A percentile compares a stretch with the other conserved stretches of the same genome.
phyloP scores from a whole-genome alignment of 2,113 vertebrate species.

The Petrocephalus microphthalmus region DNA sequence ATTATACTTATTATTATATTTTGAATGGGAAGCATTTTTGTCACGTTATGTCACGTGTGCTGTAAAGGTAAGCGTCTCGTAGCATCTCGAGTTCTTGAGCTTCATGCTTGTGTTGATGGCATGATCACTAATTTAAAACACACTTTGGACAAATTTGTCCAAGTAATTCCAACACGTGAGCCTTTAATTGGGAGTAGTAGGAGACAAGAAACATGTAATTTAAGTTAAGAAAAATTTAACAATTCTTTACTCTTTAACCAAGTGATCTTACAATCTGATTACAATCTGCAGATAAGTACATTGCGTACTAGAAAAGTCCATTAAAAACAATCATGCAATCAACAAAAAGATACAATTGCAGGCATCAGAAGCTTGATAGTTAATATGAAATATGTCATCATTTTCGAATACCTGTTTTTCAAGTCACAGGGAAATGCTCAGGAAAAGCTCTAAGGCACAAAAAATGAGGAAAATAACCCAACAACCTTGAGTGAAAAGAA shows the following conservation, averaged over 20 bases:
- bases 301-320: conserved; percentile 25
- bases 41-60: not conserved
- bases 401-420: not conserved
- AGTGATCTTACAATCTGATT: conserved; percentile 34
- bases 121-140: not conserved
- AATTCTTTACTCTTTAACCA: conserved; percentile 38
- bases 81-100: not conserved
- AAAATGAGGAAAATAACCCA: not conserved
- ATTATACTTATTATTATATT: not conserved
- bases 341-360: conserved; percentile 19
- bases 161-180: not conserved
- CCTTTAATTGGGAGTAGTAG: not conserved
- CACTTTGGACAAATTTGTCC: not conserved
- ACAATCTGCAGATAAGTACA: conserved; percentile 31
- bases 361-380: conserved; percentile 7
- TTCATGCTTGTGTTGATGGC: not conserved
- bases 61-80: not conserved
- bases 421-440: not conserved
- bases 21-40: not conserved
- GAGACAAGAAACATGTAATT: not conserved
- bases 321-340: conserved; percentile 22
- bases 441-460: conserved; percentile 2
- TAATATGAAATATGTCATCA: conserved; percentile 14
- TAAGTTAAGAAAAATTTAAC: conserved; percentile 26
- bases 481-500: not conserved